phyloP scores from a whole-genome alignment of 1,140 invertebrate genomes.

The Ceratina japonica region DNA sequence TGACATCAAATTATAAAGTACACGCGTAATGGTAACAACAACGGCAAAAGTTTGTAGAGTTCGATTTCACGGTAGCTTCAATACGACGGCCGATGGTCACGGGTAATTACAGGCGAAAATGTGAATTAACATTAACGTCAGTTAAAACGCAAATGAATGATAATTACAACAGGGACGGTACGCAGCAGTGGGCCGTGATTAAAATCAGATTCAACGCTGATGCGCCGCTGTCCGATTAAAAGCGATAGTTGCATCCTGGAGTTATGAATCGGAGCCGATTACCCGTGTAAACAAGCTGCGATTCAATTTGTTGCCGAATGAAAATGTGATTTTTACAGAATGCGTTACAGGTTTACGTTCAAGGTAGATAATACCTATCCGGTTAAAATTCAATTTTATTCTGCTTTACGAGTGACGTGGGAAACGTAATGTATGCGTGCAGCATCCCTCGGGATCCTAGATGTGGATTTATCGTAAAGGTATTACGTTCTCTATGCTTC shows the following conservation, averaged over 20 bases:
- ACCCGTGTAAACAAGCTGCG: not conserved
- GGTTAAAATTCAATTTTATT: constrained; percentile 16
- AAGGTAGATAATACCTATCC: constrained; percentile 12
- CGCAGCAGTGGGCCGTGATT: not conserved
- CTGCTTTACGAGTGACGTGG: not conserved
- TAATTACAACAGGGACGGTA: constrained; percentile 6
- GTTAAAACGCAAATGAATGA: constrained; percentile 18
- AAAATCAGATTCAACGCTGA: constrained; percentile 3
- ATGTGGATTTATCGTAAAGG: too few species aligned
- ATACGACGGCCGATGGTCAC: not conserved
- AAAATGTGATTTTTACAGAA: not conserved
- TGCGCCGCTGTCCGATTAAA: not conserved
- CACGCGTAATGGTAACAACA: too few species aligned
- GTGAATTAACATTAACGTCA: constrained; percentile 10
- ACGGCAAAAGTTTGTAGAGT: not conserved
- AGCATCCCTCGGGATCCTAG: too few species aligned
- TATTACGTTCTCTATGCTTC: too few species aligned
- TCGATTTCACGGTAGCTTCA: not conserved
- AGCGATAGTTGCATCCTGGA: constrained; percentile 1
- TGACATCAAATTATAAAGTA: too few species aligned
- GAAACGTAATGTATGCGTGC: too few species aligned
- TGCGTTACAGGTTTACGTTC: not conserved
- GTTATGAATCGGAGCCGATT: constrained; percentile 1
- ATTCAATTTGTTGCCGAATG: constrained; percentile 1
- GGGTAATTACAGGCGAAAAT: not conserved